A percentile compares a stretch with the other conserved stretches of the same genome.
Conservation (phyloP, 23 tunicate genomes). For the Halocynthia roretzi region DNA sequence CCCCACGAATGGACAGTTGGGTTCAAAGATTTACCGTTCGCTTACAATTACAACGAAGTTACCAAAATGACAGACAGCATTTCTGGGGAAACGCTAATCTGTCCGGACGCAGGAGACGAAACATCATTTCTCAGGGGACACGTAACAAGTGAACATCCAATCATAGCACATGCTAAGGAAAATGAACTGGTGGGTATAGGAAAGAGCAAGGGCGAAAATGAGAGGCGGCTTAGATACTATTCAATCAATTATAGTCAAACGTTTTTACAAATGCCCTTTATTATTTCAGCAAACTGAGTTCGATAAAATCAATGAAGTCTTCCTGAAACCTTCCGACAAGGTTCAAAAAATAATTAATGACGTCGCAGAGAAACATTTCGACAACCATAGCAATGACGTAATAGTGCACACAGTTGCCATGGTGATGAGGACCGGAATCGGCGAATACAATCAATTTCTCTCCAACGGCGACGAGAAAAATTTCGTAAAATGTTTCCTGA, state of each 20-base stretch:
- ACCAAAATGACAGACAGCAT: neutral
- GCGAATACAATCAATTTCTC: slow-evolving; percentile 86
- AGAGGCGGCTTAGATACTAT: neutral
- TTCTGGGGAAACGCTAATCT: slow-evolving; percentile 32
- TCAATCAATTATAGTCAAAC: neutral
- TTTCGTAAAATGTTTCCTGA: slow-evolving; percentile 64
- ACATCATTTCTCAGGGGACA: slow-evolving; percentile 50
- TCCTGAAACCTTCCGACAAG: slow-evolving; percentile 58
- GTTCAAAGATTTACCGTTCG: slow-evolving; percentile 44
- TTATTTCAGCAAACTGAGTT: slow-evolving; percentile 13
- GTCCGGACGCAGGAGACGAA: slow-evolving; percentile 28
- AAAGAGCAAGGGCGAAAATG: no score
- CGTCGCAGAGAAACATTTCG: neutral
- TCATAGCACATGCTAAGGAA: slow-evolving; percentile 16
- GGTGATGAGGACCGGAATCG: slow-evolving; percentile 84
- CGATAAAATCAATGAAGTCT: neutral
- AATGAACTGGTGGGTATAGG: slow-evolving; percentile 47
- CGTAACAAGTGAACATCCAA: slow-evolving; percentile 44
- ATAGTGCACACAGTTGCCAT: slow-evolving; percentile 50
- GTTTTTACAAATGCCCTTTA: neutral
- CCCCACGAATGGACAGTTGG: slow-evolving; percentile 72
- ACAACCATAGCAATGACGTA: neutral
- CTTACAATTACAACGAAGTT: slow-evolving; percentile 47
- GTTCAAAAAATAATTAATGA: slow-evolving; percentile 44
- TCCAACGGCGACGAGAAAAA: slow-evolving; percentile 65